phyloP scores from a whole-genome alignment of 2,113 vertebrate species.

The Hippocampus guttulatus region DNA sequence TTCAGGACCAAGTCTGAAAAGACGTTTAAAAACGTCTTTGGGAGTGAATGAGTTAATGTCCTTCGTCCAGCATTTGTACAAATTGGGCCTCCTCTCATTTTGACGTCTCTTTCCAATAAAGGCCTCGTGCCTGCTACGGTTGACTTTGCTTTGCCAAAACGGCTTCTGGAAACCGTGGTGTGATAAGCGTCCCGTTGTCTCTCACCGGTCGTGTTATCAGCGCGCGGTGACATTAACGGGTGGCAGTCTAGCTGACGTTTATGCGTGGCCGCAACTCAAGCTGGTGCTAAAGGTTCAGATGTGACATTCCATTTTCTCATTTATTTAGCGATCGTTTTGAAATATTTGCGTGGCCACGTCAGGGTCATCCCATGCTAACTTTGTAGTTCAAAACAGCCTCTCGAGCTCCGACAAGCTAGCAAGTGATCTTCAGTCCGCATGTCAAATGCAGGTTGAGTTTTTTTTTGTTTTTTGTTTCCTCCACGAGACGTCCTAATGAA shows the following conservation, averaged over 20 bases:
- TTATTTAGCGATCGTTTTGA: background rate
- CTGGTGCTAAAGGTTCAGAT: background rate
- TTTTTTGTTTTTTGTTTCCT: constrained; percentile 6
- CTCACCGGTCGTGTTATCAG: background rate
- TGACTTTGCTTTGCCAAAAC: background rate
- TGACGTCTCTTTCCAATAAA: background rate
- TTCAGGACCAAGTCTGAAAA: too few species aligned
- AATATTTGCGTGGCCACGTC: background rate
- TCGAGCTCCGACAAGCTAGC: constrained; percentile 22
- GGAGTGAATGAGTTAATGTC: too few species aligned
- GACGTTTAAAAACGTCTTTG: too few species aligned
- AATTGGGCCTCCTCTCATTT: background rate
- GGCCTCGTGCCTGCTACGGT: background rate
- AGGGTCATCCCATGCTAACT: background rate
- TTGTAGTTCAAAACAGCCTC: background rate
- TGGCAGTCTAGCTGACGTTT: background rate
- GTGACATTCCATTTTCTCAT: background rate
- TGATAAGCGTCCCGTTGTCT: background rate
- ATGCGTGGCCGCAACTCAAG: background rate
- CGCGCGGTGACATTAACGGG: background rate
- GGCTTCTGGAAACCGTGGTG: background rate
- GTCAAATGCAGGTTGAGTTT: constrained; percentile 48
- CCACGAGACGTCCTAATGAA: constrained; percentile 45
- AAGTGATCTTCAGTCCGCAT: constrained; percentile 26
- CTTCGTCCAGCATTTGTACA: background rate